Evolutionary conservation across 2,888 invertebrate genomes (phyloP), one percentile per base, ranked within the genome.

Genomic region (Flexamia atlantica): DNA sequence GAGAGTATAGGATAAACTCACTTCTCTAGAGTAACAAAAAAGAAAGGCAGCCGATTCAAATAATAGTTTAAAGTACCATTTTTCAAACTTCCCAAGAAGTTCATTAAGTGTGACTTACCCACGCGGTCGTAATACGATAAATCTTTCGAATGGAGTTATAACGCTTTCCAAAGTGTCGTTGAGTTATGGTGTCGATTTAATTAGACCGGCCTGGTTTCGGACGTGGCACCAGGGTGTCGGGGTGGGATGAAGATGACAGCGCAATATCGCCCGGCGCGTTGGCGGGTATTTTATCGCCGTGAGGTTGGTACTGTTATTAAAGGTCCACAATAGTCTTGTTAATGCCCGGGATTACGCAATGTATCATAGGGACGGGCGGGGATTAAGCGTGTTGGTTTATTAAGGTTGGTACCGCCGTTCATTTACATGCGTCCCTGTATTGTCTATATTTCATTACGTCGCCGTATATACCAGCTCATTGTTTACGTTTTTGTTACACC

Each of bases 221-320:
- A 17, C 17, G 14, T 10, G 20, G 53, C 20, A 53, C 2, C 46
- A 12, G 40, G 53, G 53, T 57, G 2, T 57, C 0, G 64, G 64
- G 57, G 17, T 2, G 5, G 28, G 64, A 30, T 28, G 64, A 57
- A 57, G 57, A 57, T 23, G 57, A 57, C 57, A 64, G 64, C 4
- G 64, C 64, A 64, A 64, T 64, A 64, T 64, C 64, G 64, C 64
- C 3, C 64, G 64, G 64, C 64, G 28, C 64, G 30, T 20, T 10
- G 23, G 42, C 20, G 79, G 79, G 79, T 28, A 79, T 28, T 79
- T 79, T 57, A 79, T 79, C 79, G 20, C 79, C 12, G 79, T 30
- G 28, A 79, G 79, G 79, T 79, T 79, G 79, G 79, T 57, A 79
- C 32, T 79, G 79, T 79, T 79, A 79, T 79, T 79, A 79, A 79